Conservation (phyloP, 1,140 invertebrate species). For the Meloidogyne floridensis region DNA sequence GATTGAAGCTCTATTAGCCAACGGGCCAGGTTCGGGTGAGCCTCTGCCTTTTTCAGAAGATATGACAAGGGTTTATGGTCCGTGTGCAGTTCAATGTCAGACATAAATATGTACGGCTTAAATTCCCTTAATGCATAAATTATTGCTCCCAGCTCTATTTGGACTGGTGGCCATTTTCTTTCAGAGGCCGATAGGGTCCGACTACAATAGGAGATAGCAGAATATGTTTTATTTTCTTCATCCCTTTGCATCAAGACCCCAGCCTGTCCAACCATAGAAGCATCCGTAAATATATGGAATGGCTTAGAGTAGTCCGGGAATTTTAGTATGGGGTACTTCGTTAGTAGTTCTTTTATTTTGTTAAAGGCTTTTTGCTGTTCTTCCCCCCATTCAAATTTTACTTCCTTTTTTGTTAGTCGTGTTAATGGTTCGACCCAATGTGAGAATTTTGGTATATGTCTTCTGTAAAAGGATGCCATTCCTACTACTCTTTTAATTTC, state of each 20-base stretch:
- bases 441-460: slow-evolving; percentile 19
- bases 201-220: slow-evolving; percentile 22
- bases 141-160: slow-evolving; percentile 5
- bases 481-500: slow-evolving; percentile 20
- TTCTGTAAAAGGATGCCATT: not conserved
- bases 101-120: not conserved
- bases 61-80: slow-evolving; percentile 25
- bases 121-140: not conserved
- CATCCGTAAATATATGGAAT: slow-evolving; percentile 23
- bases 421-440: slow-evolving; percentile 9
- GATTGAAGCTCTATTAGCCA: slow-evolving; percentile 27
- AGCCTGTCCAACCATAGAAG: not conserved
- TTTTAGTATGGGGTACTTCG: not conserved
- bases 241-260: slow-evolving; percentile 20
- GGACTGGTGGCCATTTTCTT: slow-evolving; percentile 10
- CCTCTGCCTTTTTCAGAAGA: slow-evolving; percentile 22
- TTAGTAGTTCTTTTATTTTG: not conserved
- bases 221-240: not conserved
- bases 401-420: not conserved
- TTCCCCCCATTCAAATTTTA: not conserved
- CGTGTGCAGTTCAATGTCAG: slow-evolving; percentile 22
- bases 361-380: slow-evolving; percentile 22
- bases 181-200: slow-evolving; percentile 20
- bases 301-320: slow-evolving; percentile 18
- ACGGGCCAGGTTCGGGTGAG: not conserved